Conservation (phyloP, 2,888 invertebrate species). For the Imbricaverruca yamaguchii region DNA sequence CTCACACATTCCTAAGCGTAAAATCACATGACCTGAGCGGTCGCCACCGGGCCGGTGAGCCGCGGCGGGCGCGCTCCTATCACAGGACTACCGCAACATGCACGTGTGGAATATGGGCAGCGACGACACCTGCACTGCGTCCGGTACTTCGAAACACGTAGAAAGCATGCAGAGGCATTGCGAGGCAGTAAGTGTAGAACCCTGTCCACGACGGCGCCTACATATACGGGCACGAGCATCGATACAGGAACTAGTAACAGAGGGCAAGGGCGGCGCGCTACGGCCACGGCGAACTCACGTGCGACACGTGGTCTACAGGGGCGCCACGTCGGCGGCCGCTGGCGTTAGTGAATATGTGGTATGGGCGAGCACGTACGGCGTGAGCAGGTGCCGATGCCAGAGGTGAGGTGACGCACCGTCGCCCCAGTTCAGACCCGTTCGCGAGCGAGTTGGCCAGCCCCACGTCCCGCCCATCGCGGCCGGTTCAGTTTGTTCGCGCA, state of each 20-base stretch:
- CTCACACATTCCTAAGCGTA: constrained; percentile 18
- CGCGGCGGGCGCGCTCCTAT: neutral
- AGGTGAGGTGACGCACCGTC: neutral
- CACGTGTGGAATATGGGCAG: neutral
- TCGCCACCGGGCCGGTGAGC: neutral
- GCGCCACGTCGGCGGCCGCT: too few species aligned
- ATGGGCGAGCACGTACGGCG: neutral
- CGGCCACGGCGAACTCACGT: neutral
- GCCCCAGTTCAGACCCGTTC: too few species aligned
- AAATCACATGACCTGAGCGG: constrained; percentile 16
- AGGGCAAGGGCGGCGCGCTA: neutral
- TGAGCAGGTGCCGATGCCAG: neutral
- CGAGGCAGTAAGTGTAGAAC: neutral
- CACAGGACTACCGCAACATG: constrained; percentile 10
- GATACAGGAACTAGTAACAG: constrained; percentile 13
- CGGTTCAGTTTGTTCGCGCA: neutral
- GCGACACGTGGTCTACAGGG: too few species aligned
- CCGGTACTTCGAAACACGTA: neutral
- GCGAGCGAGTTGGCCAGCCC: too few species aligned
- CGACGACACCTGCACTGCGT: neutral
- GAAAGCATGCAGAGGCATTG: constrained; percentile 6
- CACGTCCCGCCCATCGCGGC: too few species aligned
- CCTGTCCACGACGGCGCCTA: neutral
- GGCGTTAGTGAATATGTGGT: too few species aligned
- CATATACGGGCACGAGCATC: neutral